Base-by-base conservation (phyloP, 2,888 invertebrate genomes). In the Slavum lentiscoides region DNA sequence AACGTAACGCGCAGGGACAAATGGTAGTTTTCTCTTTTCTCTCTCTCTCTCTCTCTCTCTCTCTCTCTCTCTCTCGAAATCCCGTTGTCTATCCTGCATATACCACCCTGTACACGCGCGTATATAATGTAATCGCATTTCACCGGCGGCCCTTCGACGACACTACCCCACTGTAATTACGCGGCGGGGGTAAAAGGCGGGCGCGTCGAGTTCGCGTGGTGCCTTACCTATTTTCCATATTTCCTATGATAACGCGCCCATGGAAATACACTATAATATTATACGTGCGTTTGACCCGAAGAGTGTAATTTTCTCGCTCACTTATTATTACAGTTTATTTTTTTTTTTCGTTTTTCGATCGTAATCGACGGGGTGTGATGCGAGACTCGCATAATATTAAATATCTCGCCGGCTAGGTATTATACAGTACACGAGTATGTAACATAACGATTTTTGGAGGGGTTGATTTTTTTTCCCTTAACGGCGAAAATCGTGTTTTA, bases 211-310 rank as follows among this genome's bases (percentile, higher is more conserved):
- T 49, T 49, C 55, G 74, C 74, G 74, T 74, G 74, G 66, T 11
- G 53, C 66, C 37, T 74, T 74, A 74, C 74, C 74, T 64, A 66
- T 66, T 74, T 74, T 55, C 74, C 74, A 64, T 74, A 66, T 74
- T 74, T 39, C 37, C n/a, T 58, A 55, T 58, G 74, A 74, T 74
- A 74, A 66, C 37, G 37, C 30, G 11, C 53, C 37, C 17, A 55
- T 30, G 64, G 64, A 21, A 13, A 17, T 3, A 11, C 37, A 37
- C 37, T 21, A n/a, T n/a, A n/a, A n/a, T n/a, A n/a, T n/a, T n/a
- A n/a, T n/a, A 64, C 9, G 30, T 21, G n/a, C 15, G 53, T 21
- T 74, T 23, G 74, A 74, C 66, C 74, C 21, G 55, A 66, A 74
- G 53, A 55, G 37, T 2, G 55, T 55, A 74, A 66, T 43, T 55